Evolutionary conservation across 2,888 invertebrate genomes (phyloP).

Genomic region (Eupithecia inturbata): DNA sequence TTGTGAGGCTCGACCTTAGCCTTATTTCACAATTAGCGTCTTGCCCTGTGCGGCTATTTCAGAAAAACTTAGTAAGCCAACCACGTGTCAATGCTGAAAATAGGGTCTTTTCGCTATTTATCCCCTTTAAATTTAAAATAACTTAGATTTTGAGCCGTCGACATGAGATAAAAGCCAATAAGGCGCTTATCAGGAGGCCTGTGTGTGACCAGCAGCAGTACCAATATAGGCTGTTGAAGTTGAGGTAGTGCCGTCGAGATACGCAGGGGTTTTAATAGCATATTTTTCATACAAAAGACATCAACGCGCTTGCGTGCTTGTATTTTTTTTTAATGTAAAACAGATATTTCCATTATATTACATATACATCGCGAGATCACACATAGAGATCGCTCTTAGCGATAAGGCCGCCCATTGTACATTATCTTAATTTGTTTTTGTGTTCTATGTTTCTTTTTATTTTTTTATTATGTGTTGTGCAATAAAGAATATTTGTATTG

Average conservation of each 20-base stretch:
- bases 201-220: too few species aligned
- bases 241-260: not conserved
- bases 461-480: too few species aligned
- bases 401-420: too few species aligned
- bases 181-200: too few species aligned
- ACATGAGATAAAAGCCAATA: too few species aligned
- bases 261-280: not conserved
- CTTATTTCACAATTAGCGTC: slow-evolving; percentile 48
- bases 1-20: slow-evolving; percentile 47
- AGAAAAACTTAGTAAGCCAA: slow-evolving; percentile 10
- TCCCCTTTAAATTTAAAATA: not conserved
- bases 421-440: too few species aligned
- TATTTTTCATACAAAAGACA: not conserved
- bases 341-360: too few species aligned
- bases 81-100: slow-evolving; percentile 6
- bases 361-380: too few species aligned
- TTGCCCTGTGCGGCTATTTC: slow-evolving; percentile 27
- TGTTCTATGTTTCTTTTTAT: too few species aligned
- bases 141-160: not conserved
- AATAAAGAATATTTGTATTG: too few species aligned
- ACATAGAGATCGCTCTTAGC: too few species aligned
- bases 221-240: too few species aligned
- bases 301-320: not conserved
- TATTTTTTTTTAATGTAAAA: not conserved
- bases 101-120: not conserved